These are phyloP conservation scores for Schlechtendalia chinensis DNA, from an alignment of 1,140 invertebrate species.

Conservation along the genomic window DNA sequence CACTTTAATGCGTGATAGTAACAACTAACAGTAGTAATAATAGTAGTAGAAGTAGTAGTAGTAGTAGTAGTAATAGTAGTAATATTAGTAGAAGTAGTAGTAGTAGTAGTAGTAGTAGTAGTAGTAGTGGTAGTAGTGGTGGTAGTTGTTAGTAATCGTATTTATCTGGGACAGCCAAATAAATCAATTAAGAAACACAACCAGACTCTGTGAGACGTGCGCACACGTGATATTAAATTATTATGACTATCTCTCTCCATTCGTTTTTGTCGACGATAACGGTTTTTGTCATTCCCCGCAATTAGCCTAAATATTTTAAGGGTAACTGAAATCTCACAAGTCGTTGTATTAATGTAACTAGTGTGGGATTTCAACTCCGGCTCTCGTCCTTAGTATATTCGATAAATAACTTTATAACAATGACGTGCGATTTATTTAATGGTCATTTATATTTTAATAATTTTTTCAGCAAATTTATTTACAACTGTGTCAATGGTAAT, in stretches of 20 bases:
- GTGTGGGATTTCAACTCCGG: too few species aligned
- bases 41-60: background rate
- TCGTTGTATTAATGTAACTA: background rate
- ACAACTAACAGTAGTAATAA: background rate
- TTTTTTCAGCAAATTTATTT: too few species aligned
- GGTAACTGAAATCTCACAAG: too few species aligned
- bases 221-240: background rate
- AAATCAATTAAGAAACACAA: background rate
- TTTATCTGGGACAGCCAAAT: background rate
- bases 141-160: background rate
- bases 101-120: background rate
- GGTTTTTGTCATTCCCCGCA: background rate
- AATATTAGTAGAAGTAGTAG: background rate
- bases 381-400: too few species aligned
- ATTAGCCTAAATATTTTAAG: background rate
- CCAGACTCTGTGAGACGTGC: background rate
- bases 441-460: too few species aligned
- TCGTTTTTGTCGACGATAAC: background rate
- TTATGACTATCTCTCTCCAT: background rate
- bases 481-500: too few species aligned
- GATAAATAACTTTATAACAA: too few species aligned
- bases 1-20: background rate
- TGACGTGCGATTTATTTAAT: too few species aligned
- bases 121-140: background rate
- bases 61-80: background rate